phyloP scores from a whole-genome alignment of 2,113 vertebrate genomes.

The Sakesphorus luctuosus region DNA sequence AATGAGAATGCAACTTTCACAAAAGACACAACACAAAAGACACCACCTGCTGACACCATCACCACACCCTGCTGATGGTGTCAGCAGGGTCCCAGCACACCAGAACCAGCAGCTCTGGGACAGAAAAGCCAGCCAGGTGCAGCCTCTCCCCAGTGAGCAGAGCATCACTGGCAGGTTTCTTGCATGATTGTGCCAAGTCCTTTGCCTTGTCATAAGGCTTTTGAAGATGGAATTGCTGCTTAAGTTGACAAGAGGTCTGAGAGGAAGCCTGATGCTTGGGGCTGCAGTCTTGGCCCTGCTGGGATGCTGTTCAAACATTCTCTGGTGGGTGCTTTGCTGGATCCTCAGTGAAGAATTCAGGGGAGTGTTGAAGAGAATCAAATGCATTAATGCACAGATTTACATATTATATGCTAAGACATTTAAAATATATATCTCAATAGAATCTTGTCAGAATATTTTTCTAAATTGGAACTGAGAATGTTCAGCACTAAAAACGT shows the following conservation, averaged over 20 bases:
- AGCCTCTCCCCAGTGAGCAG: neutral
- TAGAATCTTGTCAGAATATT: neutral
- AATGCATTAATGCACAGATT: neutral
- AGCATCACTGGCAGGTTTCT: neutral
- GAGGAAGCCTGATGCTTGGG: neutral
- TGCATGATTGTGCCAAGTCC: fast-evolving
- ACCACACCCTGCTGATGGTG: no score
- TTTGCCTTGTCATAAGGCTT: neutral
- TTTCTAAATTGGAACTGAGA: neutral
- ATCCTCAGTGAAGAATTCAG: neutral
- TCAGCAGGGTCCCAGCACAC: neutral
- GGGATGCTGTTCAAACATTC: neutral
- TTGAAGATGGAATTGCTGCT: neutral
- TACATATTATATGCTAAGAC: neutral
- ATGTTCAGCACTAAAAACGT: neutral
- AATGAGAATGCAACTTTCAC: neutral
- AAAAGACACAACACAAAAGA: no score
- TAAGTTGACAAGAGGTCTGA: neutral
- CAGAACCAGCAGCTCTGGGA: neutral
- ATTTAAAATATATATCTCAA: neutral
- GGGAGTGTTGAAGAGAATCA: neutral
- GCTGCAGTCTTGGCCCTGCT: neutral
- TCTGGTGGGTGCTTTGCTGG: neutral
- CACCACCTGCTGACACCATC: no score
- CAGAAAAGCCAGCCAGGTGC: neutral